Evolutionary conservation across 37 sponge, comb jelly and placozoan genomes (phyloP), one percentile per base, ranked within the genome.

Genomic region (Cliona cf. orientalis): DNA sequence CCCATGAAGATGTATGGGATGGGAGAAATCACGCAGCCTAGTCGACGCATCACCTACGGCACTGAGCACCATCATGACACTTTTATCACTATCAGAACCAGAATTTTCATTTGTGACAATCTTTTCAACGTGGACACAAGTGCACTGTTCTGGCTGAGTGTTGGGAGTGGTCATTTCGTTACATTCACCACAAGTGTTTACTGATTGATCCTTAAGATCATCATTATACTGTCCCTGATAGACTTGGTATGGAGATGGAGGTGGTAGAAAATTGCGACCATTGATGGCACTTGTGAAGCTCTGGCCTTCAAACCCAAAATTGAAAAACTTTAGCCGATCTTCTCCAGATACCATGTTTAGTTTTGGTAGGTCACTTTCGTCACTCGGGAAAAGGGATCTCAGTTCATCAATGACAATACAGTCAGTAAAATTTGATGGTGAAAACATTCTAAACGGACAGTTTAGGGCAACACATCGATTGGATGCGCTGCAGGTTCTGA

Each of bases 241-340:
- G 0, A 75, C 74, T 44, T 79, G 81, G 44, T 60, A 69, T 23
- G 93, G 86, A 22, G 49, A 67, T 17, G 80, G 71, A 12, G 93
- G 93, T 31, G 86, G 76, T 2, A 66, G 38, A 61, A 89, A 89
- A 62, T 89, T 89, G 0, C 83, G 70, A 22, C 89, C 93, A 81
- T 93, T 93, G 41, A 93, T 83, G 26, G 91, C 69, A 56, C 87
- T 79, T 5, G 87, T 79, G 12, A 31, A 66, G 6, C 67, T 58
- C n/a, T 66, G 58, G 9, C 95, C 91, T 17, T 84, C 88, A 80
- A 94, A 94, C 1, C 91, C 91, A 79, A 94, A 94, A 61, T 90
- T 94, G 22, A 90, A 79, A 46, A 94, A 94, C 25, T 37, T 33
- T 3, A 49, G n/a, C n/a, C n/a, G n/a, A n/a, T n/a, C n/a, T n/a